These are phyloP conservation scores for Apotomis turbidana DNA, from an alignment of 2,888 invertebrate species.

Conservation along the genomic window DNA sequence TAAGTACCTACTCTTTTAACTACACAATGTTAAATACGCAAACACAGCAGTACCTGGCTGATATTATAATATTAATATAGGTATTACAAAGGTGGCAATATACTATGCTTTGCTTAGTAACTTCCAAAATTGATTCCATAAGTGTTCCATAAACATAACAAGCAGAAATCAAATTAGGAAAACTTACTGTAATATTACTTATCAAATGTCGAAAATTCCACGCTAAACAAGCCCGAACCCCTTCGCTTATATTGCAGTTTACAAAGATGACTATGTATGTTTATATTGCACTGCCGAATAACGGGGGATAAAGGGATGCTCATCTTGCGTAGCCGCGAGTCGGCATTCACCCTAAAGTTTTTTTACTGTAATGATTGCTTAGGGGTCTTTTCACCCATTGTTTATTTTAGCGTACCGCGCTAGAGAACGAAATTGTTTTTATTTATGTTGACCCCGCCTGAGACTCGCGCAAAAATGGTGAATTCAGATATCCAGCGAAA, in stretches of 20 bases:
- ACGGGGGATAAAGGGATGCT: constrained; percentile 63
- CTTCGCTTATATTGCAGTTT: constrained; percentile 31
- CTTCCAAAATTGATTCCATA: neutral
- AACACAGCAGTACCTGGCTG: too few relatives aligned
- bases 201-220: neutral
- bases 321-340: constrained; percentile 55
- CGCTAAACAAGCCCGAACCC: constrained; percentile 4
- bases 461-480: constrained; percentile 7
- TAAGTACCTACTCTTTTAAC: too few relatives aligned
- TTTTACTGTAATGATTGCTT: constrained; percentile 69
- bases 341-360: constrained; percentile 59
- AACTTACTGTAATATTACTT: neutral
- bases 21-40: too few relatives aligned
- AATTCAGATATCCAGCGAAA: constrained; percentile 12
- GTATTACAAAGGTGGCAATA: too few relatives aligned
- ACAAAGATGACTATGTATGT: constrained; percentile 32
- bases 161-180: too few relatives aligned
- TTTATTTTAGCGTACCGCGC: constrained; percentile 62
- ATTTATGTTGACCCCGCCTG: constrained; percentile 42
- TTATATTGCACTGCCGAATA: constrained; percentile 44
- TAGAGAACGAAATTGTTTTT: constrained; percentile 53
- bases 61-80: too few relatives aligned
- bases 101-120: too few relatives aligned
- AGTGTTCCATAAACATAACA: too few relatives aligned
- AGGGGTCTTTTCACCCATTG: constrained; percentile 68